Conservation (phyloP, 2,113 vertebrate genomes). For the Archilochus colubris region DNA sequence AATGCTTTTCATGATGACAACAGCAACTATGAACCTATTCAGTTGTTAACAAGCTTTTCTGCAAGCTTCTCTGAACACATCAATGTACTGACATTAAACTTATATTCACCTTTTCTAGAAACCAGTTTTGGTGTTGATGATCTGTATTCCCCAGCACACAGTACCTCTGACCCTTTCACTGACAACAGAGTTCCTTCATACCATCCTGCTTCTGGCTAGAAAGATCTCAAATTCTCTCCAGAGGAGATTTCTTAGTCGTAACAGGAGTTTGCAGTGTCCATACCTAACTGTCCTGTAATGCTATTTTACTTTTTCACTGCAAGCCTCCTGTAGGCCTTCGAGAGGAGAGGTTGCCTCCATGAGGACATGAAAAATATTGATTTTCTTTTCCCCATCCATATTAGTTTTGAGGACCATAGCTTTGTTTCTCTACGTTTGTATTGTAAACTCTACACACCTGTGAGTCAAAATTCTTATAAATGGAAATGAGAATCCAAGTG, state of each 20-base stretch:
- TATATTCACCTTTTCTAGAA: neutral
- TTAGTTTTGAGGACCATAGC: neutral
- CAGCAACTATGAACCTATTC: neutral
- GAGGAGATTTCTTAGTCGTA: neutral
- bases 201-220: neutral
- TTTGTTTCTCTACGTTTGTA: neutral
- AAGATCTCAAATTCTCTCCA: accelerated
- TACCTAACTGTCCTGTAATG: neutral
- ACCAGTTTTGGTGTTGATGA: neutral
- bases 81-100: neutral
- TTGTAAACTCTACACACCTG: neutral
- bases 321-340: neutral
- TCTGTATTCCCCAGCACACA: neutral
- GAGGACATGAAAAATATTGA: neutral
- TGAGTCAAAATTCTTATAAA: neutral
- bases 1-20: neutral
- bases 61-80: neutral
- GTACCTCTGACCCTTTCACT: neutral
- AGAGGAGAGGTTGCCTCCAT: neutral
- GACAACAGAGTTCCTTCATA: neutral
- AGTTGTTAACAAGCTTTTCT: neutral
- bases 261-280: neutral
- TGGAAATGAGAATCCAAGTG: neutral
- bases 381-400: neutral
- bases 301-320: neutral